Evolutionary conservation across 2,113 vertebrate genomes (phyloP).

Genomic region (Solea solea): DNA sequence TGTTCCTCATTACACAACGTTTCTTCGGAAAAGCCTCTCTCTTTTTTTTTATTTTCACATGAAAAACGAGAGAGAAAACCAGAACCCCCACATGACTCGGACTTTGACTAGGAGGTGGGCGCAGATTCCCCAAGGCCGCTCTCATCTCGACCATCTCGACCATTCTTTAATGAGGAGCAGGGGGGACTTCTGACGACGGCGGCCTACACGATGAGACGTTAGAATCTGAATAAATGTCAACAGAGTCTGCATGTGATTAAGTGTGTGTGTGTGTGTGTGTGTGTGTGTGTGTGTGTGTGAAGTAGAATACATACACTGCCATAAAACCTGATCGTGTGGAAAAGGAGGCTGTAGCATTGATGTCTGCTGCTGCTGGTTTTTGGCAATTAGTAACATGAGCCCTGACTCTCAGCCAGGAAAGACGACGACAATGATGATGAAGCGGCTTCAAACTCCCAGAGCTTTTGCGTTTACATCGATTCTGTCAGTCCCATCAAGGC

Average conservation of each 20-base stretch:
- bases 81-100: conserved; percentile 8
- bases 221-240: not conserved
- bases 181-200: not conserved
- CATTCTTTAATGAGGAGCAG: not conserved
- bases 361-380: not conserved
- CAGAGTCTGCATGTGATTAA: not conserved
- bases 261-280: no score
- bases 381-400: conserved; percentile 13
- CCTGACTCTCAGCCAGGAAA: conserved; percentile 15
- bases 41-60: conserved; percentile 7
- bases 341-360: not conserved
- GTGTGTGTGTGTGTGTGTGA: not conserved
- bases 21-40: not conserved
- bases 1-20: not conserved
- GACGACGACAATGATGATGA: not conserved
- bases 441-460: not conserved
- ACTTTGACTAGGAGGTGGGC: not conserved
- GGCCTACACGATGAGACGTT: not conserved
- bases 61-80: not conserved
- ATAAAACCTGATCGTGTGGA: not conserved
- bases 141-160: conserved; percentile 17
- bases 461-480: not conserved
- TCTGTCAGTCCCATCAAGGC: not conserved
- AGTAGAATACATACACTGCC: not conserved
- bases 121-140: conserved; percentile 24